Percentiles rank a stretch among this genome's conserved stretches.
phyloP scores from a whole-genome alignment of 2,888 invertebrate genomes.

The Zelleria hepariella region DNA sequence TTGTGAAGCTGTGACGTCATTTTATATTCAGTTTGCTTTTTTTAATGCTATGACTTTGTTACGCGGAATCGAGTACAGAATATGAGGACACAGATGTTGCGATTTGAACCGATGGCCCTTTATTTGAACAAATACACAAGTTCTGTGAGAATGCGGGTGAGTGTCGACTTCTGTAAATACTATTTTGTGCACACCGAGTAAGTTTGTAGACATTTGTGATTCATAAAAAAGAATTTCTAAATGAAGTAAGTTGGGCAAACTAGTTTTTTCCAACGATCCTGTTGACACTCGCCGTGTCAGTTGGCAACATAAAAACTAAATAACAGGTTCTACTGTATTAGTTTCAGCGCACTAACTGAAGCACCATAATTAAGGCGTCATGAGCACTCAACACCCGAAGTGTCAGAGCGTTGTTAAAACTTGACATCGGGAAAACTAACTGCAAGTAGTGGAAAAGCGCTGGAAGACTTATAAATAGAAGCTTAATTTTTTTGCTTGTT shows the following conservation, averaged over 20 bases:
- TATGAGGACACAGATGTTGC: background rate
- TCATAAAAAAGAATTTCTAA: background rate
- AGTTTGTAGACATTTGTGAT: background rate
- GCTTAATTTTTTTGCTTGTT: too few species aligned
- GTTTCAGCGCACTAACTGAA: background rate
- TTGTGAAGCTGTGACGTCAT: background rate
- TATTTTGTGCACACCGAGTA: too few species aligned
- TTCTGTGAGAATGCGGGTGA: too few species aligned
- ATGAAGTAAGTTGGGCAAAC: background rate
- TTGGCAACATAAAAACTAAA: background rate
- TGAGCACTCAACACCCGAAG: background rate
- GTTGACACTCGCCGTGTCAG: background rate
- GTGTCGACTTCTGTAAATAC: too few species aligned
- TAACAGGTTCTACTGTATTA: background rate
- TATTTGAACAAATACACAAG: too few species aligned
- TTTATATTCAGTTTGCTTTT: background rate
- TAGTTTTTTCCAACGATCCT: background rate
- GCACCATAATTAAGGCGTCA: background rate
- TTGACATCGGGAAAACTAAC: background rate
- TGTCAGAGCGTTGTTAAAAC: background rate
- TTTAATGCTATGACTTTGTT: background rate
- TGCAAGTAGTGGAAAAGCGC: background rate
- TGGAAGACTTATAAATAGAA: too few species aligned
- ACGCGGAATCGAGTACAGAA: background rate
- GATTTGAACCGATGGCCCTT: background rate